phyloP scores from a whole-genome alignment of 2,888 invertebrate species.

The Ischnus inquisitorius region DNA sequence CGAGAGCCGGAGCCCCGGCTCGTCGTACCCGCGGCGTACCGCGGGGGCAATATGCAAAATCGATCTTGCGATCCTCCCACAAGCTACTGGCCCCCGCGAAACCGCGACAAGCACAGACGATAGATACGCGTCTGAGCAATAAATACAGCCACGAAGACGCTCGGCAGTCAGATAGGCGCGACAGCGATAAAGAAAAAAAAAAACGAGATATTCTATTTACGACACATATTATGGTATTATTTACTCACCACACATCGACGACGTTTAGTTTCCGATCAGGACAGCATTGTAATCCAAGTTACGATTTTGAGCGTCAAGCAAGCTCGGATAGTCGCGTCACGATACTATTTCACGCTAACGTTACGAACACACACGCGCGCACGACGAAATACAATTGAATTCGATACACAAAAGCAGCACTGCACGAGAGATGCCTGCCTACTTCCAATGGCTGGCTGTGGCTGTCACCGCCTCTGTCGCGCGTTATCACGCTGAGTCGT shows the following conservation, averaged over 20 bases:
- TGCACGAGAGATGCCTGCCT: background rate
- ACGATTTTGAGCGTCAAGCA: conserved; percentile 9
- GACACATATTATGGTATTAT: conserved; percentile 13
- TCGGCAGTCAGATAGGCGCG: background rate
- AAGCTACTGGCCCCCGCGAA: background rate
- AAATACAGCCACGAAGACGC: background rate
- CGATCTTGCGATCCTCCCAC: conserved; percentile 67
- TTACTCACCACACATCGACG: conserved; percentile 61
- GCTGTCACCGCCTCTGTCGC: conserved; percentile 68
- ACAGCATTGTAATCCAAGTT: conserved; percentile 62
- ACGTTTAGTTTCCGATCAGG: conserved; percentile 56
- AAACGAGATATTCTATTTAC: background rate
- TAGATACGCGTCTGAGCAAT: conserved; percentile 6
- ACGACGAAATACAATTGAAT: conserved; percentile 41
- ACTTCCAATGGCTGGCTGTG: conserved; percentile 64
- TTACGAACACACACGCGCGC: conserved; percentile 51
- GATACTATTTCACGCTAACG: conserved; percentile 33
- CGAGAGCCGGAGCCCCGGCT: conserved; percentile 50
- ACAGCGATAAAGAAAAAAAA: background rate
- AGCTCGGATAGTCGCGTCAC: conserved; percentile 2
- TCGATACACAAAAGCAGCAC: conserved; percentile 8
- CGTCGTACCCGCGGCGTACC: conserved; percentile 49
- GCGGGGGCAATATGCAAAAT: conserved; percentile 65
- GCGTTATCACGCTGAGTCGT: conserved; percentile 68
- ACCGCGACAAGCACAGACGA: background rate